phyloP scores from a whole-genome alignment of 2,888 invertebrate genomes.

The Enchytraeus crypticus region DNA sequence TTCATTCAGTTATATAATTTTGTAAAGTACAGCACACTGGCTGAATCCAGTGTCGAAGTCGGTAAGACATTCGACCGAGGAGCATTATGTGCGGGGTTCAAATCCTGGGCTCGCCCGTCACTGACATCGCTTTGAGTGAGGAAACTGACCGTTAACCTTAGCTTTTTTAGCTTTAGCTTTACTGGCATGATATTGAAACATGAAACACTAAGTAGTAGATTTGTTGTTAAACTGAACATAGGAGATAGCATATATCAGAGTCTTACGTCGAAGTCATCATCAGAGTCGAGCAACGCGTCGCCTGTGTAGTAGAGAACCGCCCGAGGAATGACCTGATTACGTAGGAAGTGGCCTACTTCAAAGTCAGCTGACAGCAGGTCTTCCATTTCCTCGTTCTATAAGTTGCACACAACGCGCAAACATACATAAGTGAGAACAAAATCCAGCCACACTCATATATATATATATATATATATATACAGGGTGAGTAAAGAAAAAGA shows the following conservation, averaged over 20 bases:
- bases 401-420: background rate
- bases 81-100: no score
- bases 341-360: slow-evolving; percentile 2
- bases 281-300: slow-evolving; percentile 52
- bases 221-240: background rate
- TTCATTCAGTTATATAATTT: no score
- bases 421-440: background rate
- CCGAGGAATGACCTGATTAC: slow-evolving; percentile 83
- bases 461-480: no score
- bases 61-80: no score
- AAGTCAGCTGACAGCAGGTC: slow-evolving; percentile 5
- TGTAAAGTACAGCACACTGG: no score
- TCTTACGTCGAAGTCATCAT: background rate
- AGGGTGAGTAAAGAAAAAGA: no score
- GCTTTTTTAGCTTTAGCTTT: no score
- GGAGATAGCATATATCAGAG: background rate
- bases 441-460: background rate
- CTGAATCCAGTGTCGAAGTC: no score
- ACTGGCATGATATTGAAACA: background rate
- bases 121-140: no score
- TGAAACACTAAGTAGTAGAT: background rate
- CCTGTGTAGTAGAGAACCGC: slow-evolving; percentile 94
- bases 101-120: no score
- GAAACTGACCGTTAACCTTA: no score
- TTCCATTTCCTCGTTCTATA: slow-evolving; percentile 1